Evolutionary conservation across 2,888 invertebrate species (phyloP).

Genomic region (Erebia palarica): DNA sequence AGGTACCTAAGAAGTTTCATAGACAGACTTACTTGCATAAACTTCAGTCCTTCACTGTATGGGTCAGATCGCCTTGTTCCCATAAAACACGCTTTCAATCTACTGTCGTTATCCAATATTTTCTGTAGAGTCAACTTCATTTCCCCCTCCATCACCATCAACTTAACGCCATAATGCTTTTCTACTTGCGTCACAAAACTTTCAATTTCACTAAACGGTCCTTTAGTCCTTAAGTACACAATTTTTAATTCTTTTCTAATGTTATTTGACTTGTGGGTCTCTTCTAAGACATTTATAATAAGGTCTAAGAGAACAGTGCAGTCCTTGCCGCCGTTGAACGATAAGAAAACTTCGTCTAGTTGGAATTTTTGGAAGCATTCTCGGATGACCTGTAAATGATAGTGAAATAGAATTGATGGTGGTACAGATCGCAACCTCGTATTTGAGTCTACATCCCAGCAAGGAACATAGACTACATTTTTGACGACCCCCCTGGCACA

Average conservation of each 20-base stretch:
- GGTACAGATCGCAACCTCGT: too few species aligned
- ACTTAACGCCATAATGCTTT: slow-evolving; percentile 87
- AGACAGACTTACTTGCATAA: slow-evolving; percentile 84
- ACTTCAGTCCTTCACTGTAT: slow-evolving; percentile 84
- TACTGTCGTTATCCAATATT: slow-evolving; percentile 80
- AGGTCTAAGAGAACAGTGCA: slow-evolving; percentile 92
- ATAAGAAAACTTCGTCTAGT: slow-evolving; percentile 91
- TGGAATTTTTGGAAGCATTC: slow-evolving; percentile 84
- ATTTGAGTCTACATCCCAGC: not conserved
- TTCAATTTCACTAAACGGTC: slow-evolving; percentile 94
- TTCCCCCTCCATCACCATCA: slow-evolving; percentile 85
- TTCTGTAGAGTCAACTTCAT: slow-evolving; percentile 87
- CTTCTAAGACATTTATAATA: slow-evolving; percentile 58
- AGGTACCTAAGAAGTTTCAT: too few species aligned
- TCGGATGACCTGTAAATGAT: slow-evolving; percentile 80
- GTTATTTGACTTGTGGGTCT: slow-evolving; percentile 56
- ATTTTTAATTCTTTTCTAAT: slow-evolving; percentile 82
- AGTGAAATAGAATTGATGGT: not conserved
- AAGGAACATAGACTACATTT: too few species aligned
- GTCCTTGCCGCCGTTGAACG: slow-evolving; percentile 99
- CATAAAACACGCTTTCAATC: slow-evolving; percentile 93
- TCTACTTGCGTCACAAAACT: slow-evolving; percentile 89
- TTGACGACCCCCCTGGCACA: too few species aligned
- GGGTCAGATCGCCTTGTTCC: slow-evolving; percentile 96
- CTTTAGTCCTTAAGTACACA: slow-evolving; percentile 90